These are phyloP conservation scores for Scaptomyza polygonia DNA, from an alignment of 2,888 invertebrate genomes.

Conservation along the genomic window DNA sequence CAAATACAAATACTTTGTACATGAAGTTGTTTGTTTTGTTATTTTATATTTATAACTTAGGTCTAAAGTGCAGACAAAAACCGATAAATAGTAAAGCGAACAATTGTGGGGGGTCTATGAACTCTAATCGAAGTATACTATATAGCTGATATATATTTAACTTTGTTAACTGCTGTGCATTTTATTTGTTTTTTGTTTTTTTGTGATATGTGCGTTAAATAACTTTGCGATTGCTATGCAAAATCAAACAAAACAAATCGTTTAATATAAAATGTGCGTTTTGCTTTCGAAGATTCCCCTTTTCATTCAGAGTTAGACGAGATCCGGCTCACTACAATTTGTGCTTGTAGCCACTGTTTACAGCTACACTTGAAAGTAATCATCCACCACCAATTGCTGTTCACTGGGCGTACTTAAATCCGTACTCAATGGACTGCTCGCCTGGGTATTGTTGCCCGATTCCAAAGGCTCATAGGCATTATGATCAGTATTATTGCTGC, in stretches of 20 bases:
- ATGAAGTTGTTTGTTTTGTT: conserved; percentile 44
- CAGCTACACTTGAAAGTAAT: conserved; percentile 84
- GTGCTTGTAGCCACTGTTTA: conserved; percentile 4
- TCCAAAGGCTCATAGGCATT: conserved; percentile 88
- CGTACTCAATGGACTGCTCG: conserved; percentile 63
- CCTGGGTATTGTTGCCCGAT: conserved; percentile 73
- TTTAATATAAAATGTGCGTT: not conserved
- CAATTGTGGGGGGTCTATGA: conserved; percentile 33
- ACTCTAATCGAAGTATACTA: conserved; percentile 39
- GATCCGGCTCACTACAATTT: conserved; percentile 63
- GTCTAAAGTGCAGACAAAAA: conserved; percentile 50
- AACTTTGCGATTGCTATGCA: conserved; percentile 59
- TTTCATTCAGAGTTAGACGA: conserved; percentile 31
- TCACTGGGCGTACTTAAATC: conserved; percentile 70
- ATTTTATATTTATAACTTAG: conserved; percentile 40
- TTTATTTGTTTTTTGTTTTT: conserved; percentile 38
- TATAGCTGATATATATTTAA: conserved; percentile 9
- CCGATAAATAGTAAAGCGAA: conserved; percentile 50
- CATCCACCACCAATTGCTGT: conserved; percentile 81
- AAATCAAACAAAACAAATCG: conserved; percentile 15
- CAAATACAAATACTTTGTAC: conserved; percentile 76
- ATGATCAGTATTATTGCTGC: conserved; percentile 85
- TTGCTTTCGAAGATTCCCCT: not conserved
- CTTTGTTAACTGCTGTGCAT: conserved; percentile 47
- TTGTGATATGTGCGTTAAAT: conserved; percentile 64